Conservation (phyloP, 1,140 invertebrate genomes). For the Macrotrachela quadricornifera region DNA sequence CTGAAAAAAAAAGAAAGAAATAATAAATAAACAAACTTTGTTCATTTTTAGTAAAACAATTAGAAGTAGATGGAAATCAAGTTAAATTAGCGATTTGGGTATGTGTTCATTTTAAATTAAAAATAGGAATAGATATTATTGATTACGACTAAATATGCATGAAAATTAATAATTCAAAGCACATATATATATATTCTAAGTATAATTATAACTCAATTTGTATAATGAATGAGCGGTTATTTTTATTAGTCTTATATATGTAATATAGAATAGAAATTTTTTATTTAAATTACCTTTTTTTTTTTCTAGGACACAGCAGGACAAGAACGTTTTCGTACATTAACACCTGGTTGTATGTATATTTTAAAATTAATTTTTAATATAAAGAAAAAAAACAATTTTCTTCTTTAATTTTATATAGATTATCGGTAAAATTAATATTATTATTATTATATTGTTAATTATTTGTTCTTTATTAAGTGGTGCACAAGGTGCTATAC, state of each 20-base stretch:
- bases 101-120: background rate
- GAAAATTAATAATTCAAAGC: too few relatives aligned
- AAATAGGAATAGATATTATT: too few relatives aligned
- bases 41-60: constrained; percentile 32
- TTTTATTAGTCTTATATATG: too few relatives aligned
- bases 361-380: too few relatives aligned
- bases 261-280: background rate
- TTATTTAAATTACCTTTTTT: background rate
- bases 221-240: too few relatives aligned
- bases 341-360: constrained; percentile 46
- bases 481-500: constrained; percentile 61
- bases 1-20: background rate
- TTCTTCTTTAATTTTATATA: too few relatives aligned
- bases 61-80: constrained; percentile 66
- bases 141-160: too few relatives aligned
- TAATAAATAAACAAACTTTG: background rate
- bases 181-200: too few relatives aligned
- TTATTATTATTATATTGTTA: too few relatives aligned
- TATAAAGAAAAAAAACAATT: too few relatives aligned
- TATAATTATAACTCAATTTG: too few relatives aligned
- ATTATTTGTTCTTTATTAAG: constrained; percentile 43
- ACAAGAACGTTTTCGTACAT: constrained; percentile 78
- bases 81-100: constrained; percentile 68
- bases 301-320: constrained; percentile 67
- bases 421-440: too few relatives aligned